Percentiles rank a stretch among this genome's conserved stretches.
These are phyloP conservation scores for Ashinkailepas kermadecensis DNA, from an alignment of 2,888 invertebrate genomes.

Conservation along the genomic window DNA sequence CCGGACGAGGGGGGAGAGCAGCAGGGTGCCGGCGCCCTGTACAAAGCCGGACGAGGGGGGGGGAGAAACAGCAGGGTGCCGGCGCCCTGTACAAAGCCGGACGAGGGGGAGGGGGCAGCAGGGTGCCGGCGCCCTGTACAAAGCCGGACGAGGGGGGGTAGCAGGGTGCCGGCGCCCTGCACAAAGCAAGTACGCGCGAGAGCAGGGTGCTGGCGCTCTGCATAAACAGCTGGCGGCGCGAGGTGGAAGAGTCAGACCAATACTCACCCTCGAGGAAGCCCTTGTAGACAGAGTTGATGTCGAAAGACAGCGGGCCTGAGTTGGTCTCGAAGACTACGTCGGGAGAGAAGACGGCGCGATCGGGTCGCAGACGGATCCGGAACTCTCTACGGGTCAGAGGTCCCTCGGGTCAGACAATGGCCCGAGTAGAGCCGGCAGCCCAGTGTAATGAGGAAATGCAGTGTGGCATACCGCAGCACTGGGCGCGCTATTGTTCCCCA, in stretches of 20 bases:
- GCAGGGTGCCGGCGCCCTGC: no score
- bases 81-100: no score
- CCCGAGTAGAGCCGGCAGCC: background rate
- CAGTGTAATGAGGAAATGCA: background rate
- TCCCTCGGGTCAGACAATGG: background rate
- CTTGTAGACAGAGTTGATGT: slow-evolving; percentile 63
- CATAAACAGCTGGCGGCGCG: no score
- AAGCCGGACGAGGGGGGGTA: no score
- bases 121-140: no score
- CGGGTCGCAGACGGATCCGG: slow-evolving; percentile 58
- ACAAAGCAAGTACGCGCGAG: no score
- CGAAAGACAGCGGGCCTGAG: slow-evolving; percentile 59
- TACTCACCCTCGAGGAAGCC: slow-evolving; percentile 68
- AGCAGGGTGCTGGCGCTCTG: no score
- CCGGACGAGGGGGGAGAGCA: no score
- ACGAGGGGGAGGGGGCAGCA: no score
- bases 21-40: no score
- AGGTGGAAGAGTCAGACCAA: background rate
- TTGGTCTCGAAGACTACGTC: slow-evolving; percentile 66
- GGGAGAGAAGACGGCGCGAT: slow-evolving; percentile 66
- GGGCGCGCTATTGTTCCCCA: background rate
- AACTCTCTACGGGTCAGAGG: slow-evolving; percentile 56
- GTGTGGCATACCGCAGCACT: background rate
- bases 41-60: no score
- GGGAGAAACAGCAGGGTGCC: no score